Evolutionary conservation across 2,797 vertebrate species (phyloP).

Genomic region (Coregonus suidteri): DNA sequence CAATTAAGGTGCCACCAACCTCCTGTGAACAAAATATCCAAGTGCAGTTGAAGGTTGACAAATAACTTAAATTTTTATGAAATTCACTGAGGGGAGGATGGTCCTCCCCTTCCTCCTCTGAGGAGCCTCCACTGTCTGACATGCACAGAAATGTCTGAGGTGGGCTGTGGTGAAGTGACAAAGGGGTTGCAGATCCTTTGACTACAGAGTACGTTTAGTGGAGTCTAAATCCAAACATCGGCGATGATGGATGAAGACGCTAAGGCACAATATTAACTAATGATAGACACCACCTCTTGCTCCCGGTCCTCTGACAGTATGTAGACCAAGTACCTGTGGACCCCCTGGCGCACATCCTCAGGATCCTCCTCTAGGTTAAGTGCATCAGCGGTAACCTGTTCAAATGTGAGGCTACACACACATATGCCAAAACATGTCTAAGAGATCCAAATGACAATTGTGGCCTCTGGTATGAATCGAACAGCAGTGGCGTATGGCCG

Average conservation of each 20-base stretch:
- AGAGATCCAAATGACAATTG: background rate
- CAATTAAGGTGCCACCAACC: too few species aligned
- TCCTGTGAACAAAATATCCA: too few species aligned
- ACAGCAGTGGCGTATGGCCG: background rate
- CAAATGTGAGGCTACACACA: constrained; percentile 79
- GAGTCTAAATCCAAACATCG: background rate
- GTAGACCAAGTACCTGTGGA: constrained; percentile 84
- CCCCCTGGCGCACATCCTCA: constrained; percentile 86
- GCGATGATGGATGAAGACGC: background rate
- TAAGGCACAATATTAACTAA: constrained; percentile 70
- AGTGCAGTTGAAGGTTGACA: too few species aligned
- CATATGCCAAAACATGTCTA: constrained; percentile 15
- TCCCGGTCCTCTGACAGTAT: constrained; percentile 91
- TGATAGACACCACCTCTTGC: constrained; percentile 93
- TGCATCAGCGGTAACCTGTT: constrained; percentile 85
- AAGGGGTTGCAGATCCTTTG: background rate
- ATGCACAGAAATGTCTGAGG: too few species aligned
- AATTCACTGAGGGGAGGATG: too few species aligned
- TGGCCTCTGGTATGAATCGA: background rate
- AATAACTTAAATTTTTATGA: too few species aligned
- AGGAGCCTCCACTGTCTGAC: too few species aligned
- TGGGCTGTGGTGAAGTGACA: background rate
- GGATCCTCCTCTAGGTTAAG: constrained; percentile 92
- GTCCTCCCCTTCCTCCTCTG: too few species aligned
- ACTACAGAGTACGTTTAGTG: background rate